Conservation (phyloP, 2,888 invertebrate genomes). For the Leucoma salicis region DNA sequence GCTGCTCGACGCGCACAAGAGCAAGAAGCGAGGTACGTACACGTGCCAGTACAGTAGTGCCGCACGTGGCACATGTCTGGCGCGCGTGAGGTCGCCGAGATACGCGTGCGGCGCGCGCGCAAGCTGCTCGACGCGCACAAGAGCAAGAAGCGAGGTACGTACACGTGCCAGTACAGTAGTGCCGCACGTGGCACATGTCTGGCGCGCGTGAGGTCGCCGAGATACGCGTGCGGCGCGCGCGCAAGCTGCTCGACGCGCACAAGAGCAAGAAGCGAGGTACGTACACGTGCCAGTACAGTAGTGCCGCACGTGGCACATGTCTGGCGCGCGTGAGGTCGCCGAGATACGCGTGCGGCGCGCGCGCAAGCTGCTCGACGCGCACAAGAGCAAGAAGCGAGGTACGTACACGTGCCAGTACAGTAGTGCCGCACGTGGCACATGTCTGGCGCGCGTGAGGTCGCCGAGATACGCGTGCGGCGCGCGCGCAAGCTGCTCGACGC, state of each 20-base stretch:
- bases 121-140: slow-evolving; percentile 30
- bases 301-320: neutral
- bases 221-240: slow-evolving; percentile 40
- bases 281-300: no score
- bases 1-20: slow-evolving; percentile 28
- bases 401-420: no score
- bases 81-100: slow-evolving; percentile 43
- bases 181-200: neutral
- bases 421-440: no score
- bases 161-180: no score
- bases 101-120: slow-evolving; percentile 41
- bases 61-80: neutral
- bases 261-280: neutral
- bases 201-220: slow-evolving; percentile 43
- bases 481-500: slow-evolving; percentile 37
- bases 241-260: slow-evolving; percentile 32
- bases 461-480: slow-evolving; percentile 40
- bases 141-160: neutral
- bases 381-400: neutral
- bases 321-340: slow-evolving; percentile 41
- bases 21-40: neutral
- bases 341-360: slow-evolving; percentile 42
- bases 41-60: no score
- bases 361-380: slow-evolving; percentile 32
- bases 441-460: slow-evolving; percentile 39